Evolutionary conservation across 2,113 vertebrate genomes (phyloP), one percentile per base, ranked within the genome.

Genomic region (Oophaga pumilio): DNA sequence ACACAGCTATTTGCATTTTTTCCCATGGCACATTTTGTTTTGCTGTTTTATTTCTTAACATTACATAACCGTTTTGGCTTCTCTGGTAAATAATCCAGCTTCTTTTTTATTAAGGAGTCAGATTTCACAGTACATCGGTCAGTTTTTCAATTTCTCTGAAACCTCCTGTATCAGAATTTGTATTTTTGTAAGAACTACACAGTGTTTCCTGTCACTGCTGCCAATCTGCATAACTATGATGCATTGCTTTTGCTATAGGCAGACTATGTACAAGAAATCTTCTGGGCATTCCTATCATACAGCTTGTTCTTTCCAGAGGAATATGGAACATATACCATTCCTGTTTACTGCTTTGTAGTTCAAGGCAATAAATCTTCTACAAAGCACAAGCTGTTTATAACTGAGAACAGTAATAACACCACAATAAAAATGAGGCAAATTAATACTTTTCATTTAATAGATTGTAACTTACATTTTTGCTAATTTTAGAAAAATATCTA

Each of bases 181-280:
- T 59, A 64, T 64, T 85, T 62, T 22, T 15, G 57, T 52, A 49
- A 76, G 43, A 76, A 64, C 69, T 85, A 64, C 73, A 85, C 22
- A 62, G 71, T 64, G 57, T 60, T 56, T 60, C 56, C 28, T 73
- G 69, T 85, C 84, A 85, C 73, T 64, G 57, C 84, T 85, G 84
- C 71, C 84, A 85, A 76, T 57, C 84, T 43, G 12, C 73, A 85
- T 85, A 85, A 85, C 33, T 76, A 85, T 85, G 71, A 76, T 76
- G 57, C 57, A 85, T 85, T 76, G 22, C 73, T 33, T 62, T 50
- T n/a, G 53, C 53, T n/a, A 74, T 57, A 64, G 6, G 73, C 73
- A 62, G 52, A 33, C 83, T 9, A 74, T 85, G 82, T 57, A 18
- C 82, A 57, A 15, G 68, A 74, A 74, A n/a, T 59, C 68, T 73